Conservation (phyloP, 2,888 invertebrate genomes). For the Nomada fucata region DNA sequence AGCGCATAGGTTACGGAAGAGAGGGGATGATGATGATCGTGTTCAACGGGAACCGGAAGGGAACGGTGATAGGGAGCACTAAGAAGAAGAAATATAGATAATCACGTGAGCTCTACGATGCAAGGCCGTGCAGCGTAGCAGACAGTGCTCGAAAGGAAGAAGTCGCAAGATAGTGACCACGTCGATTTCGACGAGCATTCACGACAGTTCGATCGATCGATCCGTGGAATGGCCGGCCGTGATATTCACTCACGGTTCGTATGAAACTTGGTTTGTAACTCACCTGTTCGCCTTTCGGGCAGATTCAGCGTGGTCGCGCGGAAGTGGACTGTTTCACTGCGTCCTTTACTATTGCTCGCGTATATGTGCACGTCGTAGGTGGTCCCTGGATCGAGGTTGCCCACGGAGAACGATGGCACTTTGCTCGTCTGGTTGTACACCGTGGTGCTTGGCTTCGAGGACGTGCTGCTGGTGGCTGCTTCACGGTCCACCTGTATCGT, state of each 20-base stretch:
- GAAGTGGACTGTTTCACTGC: slow-evolving; percentile 88
- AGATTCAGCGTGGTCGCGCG: slow-evolving; percentile 90
- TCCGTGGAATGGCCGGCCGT: neutral
- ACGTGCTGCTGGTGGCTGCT: slow-evolving; percentile 39
- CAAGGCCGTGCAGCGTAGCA: slow-evolving; percentile 82
- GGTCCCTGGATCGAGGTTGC: slow-evolving; percentile 88
- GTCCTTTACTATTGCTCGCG: slow-evolving; percentile 90
- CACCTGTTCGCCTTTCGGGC: slow-evolving; percentile 90
- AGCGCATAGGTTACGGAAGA: neutral
- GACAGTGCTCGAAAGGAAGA: slow-evolving; percentile 74
- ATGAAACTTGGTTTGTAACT: slow-evolving; percentile 67
- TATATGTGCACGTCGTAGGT: slow-evolving; percentile 89
- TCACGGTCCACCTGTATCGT: slow-evolving; percentile 88
- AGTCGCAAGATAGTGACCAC: slow-evolving; percentile 46
- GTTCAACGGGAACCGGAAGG: slow-evolving; percentile 22
- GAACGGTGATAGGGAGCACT: neutral
- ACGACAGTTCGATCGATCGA: slow-evolving; percentile 11
- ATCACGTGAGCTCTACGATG: slow-evolving; percentile 78
- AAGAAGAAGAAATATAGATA: slow-evolving; percentile 57
- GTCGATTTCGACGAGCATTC: slow-evolving; percentile 24
- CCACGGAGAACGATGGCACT: slow-evolving; percentile 88
- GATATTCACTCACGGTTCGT: neutral
- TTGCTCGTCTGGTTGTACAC: slow-evolving; percentile 86
- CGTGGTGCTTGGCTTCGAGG: slow-evolving; percentile 77
- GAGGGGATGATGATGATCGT: slow-evolving; percentile 27